Percentiles rank a stretch among this genome's conserved stretches.
Evolutionary conservation across 2,113 vertebrate species (phyloP).

Genomic region (Thymallus thymallus): DNA sequence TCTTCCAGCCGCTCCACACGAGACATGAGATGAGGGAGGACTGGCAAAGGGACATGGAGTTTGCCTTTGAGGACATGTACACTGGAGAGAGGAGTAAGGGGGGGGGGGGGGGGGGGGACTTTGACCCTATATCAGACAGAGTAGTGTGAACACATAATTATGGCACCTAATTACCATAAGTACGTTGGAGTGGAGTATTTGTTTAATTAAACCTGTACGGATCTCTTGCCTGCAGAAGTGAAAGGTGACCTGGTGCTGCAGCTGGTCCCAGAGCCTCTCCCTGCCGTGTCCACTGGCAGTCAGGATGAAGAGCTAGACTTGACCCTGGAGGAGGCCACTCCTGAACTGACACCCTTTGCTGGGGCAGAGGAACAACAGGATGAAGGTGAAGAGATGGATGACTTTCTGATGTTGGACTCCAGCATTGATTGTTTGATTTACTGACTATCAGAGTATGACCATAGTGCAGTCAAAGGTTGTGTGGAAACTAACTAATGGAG

Average conservation of each 20-base stretch:
- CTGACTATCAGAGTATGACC: too few species aligned
- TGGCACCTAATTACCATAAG: too few species aligned
- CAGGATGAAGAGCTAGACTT: constrained; percentile 86
- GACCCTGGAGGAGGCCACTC: constrained; percentile 71
- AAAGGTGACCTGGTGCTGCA: constrained; percentile 83
- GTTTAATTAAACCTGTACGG: neutral
- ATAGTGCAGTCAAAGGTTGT: too few species aligned
- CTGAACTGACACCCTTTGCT: constrained; percentile 7
- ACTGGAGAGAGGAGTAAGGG: constrained; percentile 79
- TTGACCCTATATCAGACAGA: too few species aligned
- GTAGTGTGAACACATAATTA: neutral
- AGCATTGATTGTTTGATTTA: too few species aligned
- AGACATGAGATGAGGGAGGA: constrained; percentile 79
- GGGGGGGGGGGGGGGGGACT: neutral
- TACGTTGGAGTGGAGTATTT: too few species aligned
- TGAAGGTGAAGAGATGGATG: constrained; percentile 42
- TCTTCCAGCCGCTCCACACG: constrained; percentile 80
- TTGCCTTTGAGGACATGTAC: constrained; percentile 91
- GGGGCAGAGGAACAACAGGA: constrained; percentile 22
- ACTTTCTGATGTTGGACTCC: neutral
- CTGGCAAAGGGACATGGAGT: constrained; percentile 87
- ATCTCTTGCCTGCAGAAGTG: constrained; percentile 68
- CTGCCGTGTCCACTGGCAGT: constrained; percentile 64
- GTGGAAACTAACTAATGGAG: neutral
- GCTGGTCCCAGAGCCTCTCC: constrained; percentile 86